Evolutionary conservation across 2,113 vertebrate species (phyloP).

Genomic region (Coptodon rendalli): DNA sequence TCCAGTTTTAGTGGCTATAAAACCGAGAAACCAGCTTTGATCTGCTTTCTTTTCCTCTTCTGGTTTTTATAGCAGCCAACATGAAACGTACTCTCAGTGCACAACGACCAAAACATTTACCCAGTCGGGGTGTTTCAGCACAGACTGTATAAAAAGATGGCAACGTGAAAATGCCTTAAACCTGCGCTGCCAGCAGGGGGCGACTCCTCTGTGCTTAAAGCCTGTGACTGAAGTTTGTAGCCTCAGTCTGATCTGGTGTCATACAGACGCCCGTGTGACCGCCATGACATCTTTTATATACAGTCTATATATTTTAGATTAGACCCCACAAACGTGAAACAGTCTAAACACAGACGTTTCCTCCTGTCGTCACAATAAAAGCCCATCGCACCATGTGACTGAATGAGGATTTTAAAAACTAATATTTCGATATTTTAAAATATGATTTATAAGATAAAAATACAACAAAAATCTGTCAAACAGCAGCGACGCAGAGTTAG

Average conservation of each 20-base stretch:
- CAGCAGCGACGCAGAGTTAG: neutral
- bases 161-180: neutral
- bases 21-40: neutral
- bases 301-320: neutral
- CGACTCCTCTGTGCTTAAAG: neutral
- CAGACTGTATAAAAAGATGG: neutral
- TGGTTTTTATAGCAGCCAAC: neutral
- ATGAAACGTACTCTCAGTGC: neutral
- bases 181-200: neutral
- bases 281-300: neutral
- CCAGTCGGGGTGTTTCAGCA: fast-evolving
- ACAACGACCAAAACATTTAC: neutral
- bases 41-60: neutral
- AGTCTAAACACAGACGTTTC: neutral
- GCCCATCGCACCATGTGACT: neutral
- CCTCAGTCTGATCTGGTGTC: neutral
- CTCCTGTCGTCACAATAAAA: neutral
- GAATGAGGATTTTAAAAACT: neutral
- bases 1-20: neutral
- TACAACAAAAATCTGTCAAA: neutral
- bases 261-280: fast-evolving
- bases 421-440: fast-evolving
- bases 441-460: neutral
- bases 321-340: neutral
- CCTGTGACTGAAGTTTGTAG: neutral